These are phyloP conservation scores for Miichthys miiuy DNA, from an alignment of 2,797 vertebrate species.

Conservation along the genomic window DNA sequence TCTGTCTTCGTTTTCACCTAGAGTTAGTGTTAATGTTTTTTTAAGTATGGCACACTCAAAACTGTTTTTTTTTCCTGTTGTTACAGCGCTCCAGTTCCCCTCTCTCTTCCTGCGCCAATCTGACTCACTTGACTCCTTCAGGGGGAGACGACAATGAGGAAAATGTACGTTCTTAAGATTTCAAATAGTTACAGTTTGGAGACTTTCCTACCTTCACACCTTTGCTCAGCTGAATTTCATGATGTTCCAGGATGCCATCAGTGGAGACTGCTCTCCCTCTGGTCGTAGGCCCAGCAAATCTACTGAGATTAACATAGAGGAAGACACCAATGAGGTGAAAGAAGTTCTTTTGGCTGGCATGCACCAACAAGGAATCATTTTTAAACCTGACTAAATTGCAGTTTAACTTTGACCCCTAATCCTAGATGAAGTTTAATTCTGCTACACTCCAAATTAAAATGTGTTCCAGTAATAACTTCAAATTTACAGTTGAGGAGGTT, in stretches of 20 bases:
- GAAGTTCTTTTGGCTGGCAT: too few species aligned
- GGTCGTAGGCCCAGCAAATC: background rate
- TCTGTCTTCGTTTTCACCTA: background rate
- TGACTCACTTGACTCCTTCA: too few species aligned
- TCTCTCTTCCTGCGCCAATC: too few species aligned
- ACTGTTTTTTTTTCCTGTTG: background rate
- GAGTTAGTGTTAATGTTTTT: too few species aligned
- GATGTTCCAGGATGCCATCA: background rate
- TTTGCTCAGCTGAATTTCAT: background rate
- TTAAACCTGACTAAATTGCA: too few species aligned
- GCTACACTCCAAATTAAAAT: too few species aligned
- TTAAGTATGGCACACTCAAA: background rate
- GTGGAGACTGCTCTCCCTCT: background rate
- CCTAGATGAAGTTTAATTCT: too few species aligned
- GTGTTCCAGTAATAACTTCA: too few species aligned
- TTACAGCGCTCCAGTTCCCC: background rate
- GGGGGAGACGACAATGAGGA: background rate
- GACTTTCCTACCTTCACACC: background rate
- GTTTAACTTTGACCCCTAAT: too few species aligned
- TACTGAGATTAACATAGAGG: background rate
- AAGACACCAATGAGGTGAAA: too few species aligned
- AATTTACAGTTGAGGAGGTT: too few species aligned
- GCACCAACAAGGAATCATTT: too few species aligned
- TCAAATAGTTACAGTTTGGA: background rate
- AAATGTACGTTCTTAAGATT: background rate